Conservation (phyloP, 1,140 invertebrate genomes). For the Marisa cornuarietis region DNA sequence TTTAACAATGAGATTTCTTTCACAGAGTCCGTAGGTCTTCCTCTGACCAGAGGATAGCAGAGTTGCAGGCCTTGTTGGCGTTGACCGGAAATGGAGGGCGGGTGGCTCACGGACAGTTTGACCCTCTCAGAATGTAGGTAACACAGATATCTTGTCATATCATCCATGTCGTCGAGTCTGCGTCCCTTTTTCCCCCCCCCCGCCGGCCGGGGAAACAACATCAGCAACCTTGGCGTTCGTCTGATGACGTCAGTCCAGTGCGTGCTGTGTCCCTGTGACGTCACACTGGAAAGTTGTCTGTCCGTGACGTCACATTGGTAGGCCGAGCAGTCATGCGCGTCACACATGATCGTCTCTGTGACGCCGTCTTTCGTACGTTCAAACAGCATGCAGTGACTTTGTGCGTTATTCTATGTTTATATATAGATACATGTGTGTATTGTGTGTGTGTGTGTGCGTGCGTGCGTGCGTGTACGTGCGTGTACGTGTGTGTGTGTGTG, state of each 20-base stretch:
- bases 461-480: conserved; percentile 1
- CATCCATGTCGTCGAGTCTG: too few relatives aligned
- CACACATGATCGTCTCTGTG: too few relatives aligned
- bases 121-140: conserved; percentile 50
- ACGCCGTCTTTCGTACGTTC: too few relatives aligned
- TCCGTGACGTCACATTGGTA: neutral
- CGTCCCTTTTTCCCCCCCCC: neutral
- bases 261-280: neutral
- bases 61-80: conserved; percentile 51
- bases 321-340: neutral
- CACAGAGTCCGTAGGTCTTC: conserved; percentile 47
- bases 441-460: neutral
- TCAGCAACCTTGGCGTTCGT: neutral
- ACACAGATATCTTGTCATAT: conserved; percentile 2
- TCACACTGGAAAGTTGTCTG: neutral
- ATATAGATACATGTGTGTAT: too few relatives aligned
- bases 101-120: conserved; percentile 49
- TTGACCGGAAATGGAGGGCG: conserved; percentile 35
- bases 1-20: conserved; percentile 11
- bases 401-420: neutral
- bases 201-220: neutral
- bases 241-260: neutral
- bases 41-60: conserved; percentile 54
- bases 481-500: neutral
- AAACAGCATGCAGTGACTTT: neutral